phyloP scores from a whole-genome alignment of 1,140 invertebrate genomes.

The Drosophila mayri region DNA sequence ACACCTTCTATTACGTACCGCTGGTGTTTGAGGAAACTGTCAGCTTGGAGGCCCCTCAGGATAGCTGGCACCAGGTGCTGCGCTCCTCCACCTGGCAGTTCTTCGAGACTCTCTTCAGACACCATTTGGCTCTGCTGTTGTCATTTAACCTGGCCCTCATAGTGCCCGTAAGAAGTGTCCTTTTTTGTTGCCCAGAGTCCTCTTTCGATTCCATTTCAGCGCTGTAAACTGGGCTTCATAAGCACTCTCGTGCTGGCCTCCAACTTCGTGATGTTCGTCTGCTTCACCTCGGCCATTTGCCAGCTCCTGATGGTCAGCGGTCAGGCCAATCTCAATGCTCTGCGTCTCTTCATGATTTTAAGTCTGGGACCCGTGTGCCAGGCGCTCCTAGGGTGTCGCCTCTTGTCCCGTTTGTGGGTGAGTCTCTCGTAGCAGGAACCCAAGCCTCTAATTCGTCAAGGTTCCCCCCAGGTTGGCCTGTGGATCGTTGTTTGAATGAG shows the following conservation, averaged over 20 bases:
- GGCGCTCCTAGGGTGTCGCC: conserved; percentile 39
- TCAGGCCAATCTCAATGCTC: neutral
- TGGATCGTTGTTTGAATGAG: conserved; percentile 53
- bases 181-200: neutral
- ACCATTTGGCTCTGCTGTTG: conserved; percentile 59
- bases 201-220: conserved; percentile 27
- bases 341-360: conserved; percentile 48
- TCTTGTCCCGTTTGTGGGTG: conserved; percentile 48
- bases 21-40: conserved; percentile 44
- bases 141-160: conserved; percentile 51
- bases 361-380: conserved; percentile 51
- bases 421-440: conserved; percentile 5
- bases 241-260: conserved; percentile 50
- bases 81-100: conserved; percentile 45
- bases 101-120: conserved; percentile 58
- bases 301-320: conserved; percentile 30
- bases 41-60: neutral
- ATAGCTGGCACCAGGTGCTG: conserved; percentile 38
- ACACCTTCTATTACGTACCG: conserved; percentile 60
- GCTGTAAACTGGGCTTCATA: conserved; percentile 57
- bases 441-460: conserved; percentile 14
- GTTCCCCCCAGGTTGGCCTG: conserved; percentile 23
- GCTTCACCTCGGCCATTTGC: conserved; percentile 52
- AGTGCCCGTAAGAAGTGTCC: conserved; percentile 49
- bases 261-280: conserved; percentile 53